Evolutionary conservation across 2,113 vertebrate genomes (phyloP).

Genomic region (Sinocyclocheilus grahami): DNA sequence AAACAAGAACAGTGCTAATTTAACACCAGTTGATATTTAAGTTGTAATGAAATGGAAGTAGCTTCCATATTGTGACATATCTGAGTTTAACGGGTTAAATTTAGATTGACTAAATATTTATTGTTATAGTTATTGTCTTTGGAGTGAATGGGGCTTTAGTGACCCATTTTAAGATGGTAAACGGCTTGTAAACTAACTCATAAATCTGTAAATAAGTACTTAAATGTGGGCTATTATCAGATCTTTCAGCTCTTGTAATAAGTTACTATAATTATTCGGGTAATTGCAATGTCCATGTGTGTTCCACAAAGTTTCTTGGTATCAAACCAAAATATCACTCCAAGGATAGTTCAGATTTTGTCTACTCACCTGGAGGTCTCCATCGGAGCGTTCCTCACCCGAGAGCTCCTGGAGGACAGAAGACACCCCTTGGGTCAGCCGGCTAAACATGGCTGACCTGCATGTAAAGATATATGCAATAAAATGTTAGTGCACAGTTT

Average conservation of each 20-base stretch:
- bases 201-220: background rate
- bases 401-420: constrained; percentile 90
- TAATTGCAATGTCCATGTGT: background rate
- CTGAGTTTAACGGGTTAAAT: no score
- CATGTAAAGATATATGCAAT: constrained; percentile 30
- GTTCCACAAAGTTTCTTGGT: background rate
- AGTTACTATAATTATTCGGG: background rate
- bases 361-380: constrained; percentile 68
- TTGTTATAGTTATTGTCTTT: background rate
- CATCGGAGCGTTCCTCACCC: constrained; percentile 76
- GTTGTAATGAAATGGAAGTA: no score
- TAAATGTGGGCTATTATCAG: background rate
- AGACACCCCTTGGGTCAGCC: constrained; percentile 79
- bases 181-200: background rate
- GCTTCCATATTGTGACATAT: no score
- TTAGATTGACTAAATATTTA: no score
- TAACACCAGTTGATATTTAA: no score
- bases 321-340: background rate
- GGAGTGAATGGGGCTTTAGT: background rate
- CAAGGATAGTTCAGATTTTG: background rate
- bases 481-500: no score
- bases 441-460: constrained; percentile 87
- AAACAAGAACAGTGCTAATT: no score
- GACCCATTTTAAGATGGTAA: background rate
- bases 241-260: background rate